Evolutionary conservation across 2,888 invertebrate species (phyloP), one percentile per base, ranked within the genome.

Genomic region (Entomobrya multifasciata): DNA sequence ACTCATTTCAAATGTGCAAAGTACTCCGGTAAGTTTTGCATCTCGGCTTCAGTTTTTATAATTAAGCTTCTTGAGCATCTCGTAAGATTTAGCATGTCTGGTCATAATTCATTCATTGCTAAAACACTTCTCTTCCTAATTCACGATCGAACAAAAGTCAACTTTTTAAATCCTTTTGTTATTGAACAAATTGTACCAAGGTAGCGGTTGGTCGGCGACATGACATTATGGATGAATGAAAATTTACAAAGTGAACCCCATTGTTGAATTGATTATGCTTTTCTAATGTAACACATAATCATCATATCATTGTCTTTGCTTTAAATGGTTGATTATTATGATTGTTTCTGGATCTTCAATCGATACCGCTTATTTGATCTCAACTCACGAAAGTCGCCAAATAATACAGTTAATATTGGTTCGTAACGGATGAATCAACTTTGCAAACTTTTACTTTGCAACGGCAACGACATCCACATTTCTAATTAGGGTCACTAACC

Each of bases 401-500:
- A n/a, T n/a, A n/a, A n/a, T n/a, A n/a, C n/a, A n/a, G n/a, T n/a
- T n/a, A n/a, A n/a, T n/a, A n/a, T n/a, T n/a, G n/a, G n/a, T n/a
- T n/a, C n/a, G n/a, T n/a, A n/a, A n/a, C 17, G 52, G 52, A n/a
- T n/a, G 25, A 30, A 17, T 20, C 27, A 20, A 17, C 44, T 36
- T 67, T 6, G 41, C 44, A 20, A 27, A 1, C 52, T 36, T 20
- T 17, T 62, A 11, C n/a, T 27, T 27, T 30, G 36, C 36, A n/a
- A n/a, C n/a, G 65, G 74, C 49, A 52, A 41, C 36, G 57, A 41
- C 52, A 76, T 36, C 76, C 20, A 52, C 72, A n/a, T 55, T 15
- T 60, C 49, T 52, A 79, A 79, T 79, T 79, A 79, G 79, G 79
- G 79, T 79, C 65, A 79, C 30, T 65, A 20, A 49, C 79, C 52